These are phyloP conservation scores for Hyppa rectilinea DNA, from an alignment of 2,888 invertebrate genomes.

Conservation along the genomic window DNA sequence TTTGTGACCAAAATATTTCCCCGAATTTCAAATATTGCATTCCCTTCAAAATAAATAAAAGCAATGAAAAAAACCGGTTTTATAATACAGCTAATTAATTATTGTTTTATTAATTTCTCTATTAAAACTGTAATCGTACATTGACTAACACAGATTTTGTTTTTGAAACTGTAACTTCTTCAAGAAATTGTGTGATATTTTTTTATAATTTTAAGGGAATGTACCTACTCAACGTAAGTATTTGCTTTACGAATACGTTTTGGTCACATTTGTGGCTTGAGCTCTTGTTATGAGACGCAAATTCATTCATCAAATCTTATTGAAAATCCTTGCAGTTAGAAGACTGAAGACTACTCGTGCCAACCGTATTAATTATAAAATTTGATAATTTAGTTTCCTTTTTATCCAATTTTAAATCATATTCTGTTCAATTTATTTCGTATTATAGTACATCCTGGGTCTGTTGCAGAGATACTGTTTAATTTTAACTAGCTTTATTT, in stretches of 20 bases:
- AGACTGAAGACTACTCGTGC: not conserved
- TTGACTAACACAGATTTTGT: too few species aligned
- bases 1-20: conserved; percentile 15
- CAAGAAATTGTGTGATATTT: too few species aligned
- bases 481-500: not conserved
- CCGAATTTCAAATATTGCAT: not conserved
- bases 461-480: not conserved
- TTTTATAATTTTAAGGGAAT: not conserved
- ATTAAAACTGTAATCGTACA: not conserved
- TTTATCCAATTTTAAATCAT: not conserved
- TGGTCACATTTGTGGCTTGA: not conserved
- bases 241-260: not conserved
- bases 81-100: not conserved
- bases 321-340: not conserved
- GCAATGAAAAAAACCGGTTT: not conserved
- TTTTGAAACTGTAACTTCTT: not conserved
- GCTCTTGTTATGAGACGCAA: not conserved
- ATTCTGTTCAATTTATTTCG: not conserved
- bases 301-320: not conserved
- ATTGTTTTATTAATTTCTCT: not conserved
- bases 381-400: not conserved
- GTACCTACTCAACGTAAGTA: not conserved
- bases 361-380: not conserved
- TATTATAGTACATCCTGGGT: not conserved
- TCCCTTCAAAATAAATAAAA: not conserved